These are phyloP conservation scores for Polydesmus complanatus DNA, from an alignment of 2,888 invertebrate species.

Conservation along the genomic window DNA sequence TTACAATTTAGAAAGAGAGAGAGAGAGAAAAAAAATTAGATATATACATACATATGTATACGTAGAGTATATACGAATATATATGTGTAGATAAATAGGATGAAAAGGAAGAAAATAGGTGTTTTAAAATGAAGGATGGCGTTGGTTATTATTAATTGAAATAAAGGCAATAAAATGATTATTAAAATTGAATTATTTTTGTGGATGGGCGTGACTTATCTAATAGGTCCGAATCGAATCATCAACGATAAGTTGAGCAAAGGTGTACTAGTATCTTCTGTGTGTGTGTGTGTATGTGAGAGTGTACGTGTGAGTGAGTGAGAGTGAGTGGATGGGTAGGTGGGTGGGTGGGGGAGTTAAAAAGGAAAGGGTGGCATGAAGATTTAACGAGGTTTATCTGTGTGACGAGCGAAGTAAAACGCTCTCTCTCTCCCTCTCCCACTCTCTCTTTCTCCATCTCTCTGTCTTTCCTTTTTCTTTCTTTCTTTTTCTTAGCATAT, in stretches of 20 bases:
- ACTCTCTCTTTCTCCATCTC: not conserved
- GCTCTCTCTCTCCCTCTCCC: not conserved
- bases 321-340: not conserved
- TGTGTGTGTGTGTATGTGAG: not conserved
- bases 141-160: no score
- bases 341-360: not conserved
- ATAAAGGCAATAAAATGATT: no score
- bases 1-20: not conserved
- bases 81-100: no score
- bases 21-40: no score
- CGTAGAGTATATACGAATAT: no score
- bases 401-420: not conserved
- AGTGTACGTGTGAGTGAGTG: not conserved
- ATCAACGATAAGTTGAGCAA: no score
- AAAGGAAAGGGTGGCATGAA: not conserved
- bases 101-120: no score
- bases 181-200: no score
- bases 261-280: not conserved
- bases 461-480: conserved; percentile 4
- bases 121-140: no score
- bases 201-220: no score
- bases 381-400: not conserved
- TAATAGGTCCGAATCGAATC: no score
- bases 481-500: not conserved
- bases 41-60: no score